phyloP scores from a whole-genome alignment of 1,140 invertebrate species.

The Hycleus cichorii region DNA sequence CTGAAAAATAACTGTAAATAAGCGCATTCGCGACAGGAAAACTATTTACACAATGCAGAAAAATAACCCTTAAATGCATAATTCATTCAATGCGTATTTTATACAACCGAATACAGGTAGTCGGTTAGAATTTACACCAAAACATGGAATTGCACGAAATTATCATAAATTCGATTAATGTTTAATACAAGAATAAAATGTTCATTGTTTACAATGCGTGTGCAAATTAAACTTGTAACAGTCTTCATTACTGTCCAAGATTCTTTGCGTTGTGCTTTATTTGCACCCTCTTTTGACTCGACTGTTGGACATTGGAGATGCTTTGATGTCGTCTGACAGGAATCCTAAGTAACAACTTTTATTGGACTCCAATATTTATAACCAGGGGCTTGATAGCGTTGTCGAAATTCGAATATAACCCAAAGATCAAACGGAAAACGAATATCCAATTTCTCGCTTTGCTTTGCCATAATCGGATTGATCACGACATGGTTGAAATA shows the following conservation, averaged over 20 bases:
- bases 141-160: too few species aligned
- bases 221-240: too few species aligned
- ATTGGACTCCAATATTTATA: slow-evolving; percentile 42
- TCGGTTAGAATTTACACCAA: too few species aligned
- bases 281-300: slow-evolving; percentile 21
- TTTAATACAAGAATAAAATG: too few species aligned
- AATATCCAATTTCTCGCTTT: slow-evolving; percentile 29
- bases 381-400: slow-evolving; percentile 22
- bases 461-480: slow-evolving; percentile 5
- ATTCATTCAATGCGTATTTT: slow-evolving; percentile 7
- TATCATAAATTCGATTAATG: too few species aligned
- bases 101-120: neutral
- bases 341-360: slow-evolving; percentile 41
- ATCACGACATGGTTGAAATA: neutral
- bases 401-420: slow-evolving; percentile 24
- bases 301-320: slow-evolving; percentile 8
- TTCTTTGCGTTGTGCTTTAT: slow-evolving; percentile 10
- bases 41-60: slow-evolving; percentile 11
- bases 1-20: slow-evolving; percentile 2
- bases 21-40: slow-evolving; percentile 15
- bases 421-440: slow-evolving; percentile 29
- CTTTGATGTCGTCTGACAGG: slow-evolving; percentile 34
- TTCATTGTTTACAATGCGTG: too few species aligned
- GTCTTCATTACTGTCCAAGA: too few species aligned
- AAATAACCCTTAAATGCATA: slow-evolving; percentile 2